Conservation (phyloP, 2,113 vertebrate species). For the Synodontis membranacea region DNA sequence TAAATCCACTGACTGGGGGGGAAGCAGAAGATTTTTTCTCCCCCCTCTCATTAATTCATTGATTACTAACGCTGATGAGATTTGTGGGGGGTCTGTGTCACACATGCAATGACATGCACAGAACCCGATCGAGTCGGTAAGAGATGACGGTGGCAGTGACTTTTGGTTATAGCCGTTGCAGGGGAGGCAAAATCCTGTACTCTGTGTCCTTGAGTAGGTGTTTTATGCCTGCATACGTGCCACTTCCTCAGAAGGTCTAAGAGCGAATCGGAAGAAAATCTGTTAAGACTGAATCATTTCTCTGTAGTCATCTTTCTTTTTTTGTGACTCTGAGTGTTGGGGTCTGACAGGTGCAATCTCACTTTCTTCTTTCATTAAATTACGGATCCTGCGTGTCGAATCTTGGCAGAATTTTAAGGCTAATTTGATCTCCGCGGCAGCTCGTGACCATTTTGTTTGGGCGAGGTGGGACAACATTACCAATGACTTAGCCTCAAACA, state of each 20-base stretch:
- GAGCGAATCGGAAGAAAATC: constrained; percentile 20
- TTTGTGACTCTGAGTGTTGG: constrained; percentile 5
- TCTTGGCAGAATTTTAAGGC: neutral
- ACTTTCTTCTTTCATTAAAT: constrained; percentile 28
- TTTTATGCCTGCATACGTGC: constrained; percentile 2
- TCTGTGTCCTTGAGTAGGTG: constrained; percentile 14
- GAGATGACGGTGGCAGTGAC: neutral
- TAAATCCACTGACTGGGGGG: constrained; percentile 28
- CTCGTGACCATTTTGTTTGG: neutral
- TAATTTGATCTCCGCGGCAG: neutral
- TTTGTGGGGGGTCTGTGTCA: constrained; percentile 11
- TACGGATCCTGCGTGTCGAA: neutral
- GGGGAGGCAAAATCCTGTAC: neutral
- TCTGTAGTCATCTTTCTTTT: constrained; percentile 10
- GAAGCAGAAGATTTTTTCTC: constrained; percentile 17
- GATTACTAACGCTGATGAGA: constrained; percentile 41
- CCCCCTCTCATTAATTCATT: constrained; percentile 36
- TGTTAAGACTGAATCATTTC: constrained; percentile 40
- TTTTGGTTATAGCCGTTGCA: neutral
- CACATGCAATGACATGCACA: neutral
- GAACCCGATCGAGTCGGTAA: neutral
- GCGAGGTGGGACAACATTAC: neutral
- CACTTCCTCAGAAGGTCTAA: constrained; percentile 37
- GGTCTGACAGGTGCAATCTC: neutral
- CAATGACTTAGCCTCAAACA: neutral